Percentiles rank a stretch among this genome's conserved stretches.
Conservation (phyloP, 2,797 vertebrate species). For the Eulemur rubriventer region DNA sequence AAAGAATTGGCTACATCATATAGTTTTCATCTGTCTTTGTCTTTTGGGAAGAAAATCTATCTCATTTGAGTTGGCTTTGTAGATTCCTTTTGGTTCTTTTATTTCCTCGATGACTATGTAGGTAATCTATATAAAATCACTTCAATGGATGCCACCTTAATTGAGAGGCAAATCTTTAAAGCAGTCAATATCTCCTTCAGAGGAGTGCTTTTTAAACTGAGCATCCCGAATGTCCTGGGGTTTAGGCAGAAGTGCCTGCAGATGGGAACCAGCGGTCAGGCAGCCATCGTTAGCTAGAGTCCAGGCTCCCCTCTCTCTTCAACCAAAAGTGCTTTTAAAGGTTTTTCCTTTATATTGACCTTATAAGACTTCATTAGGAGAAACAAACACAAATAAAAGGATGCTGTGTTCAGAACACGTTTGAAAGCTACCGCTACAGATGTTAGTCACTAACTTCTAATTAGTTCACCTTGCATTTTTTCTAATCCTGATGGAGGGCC, state of each 20-base stretch:
- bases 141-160: neutral
- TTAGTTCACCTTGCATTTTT: neutral
- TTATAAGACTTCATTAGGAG: neutral
- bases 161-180: slow-evolving; percentile 25
- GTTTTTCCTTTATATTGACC: neutral
- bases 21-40: slow-evolving; percentile 47
- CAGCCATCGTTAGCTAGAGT: neutral
- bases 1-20: neutral
- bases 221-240: neutral
- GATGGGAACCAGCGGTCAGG: neutral
- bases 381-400: neutral
- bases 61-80: neutral
- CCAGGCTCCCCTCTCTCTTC: neutral
- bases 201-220: slow-evolving; percentile 14
- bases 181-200: neutral
- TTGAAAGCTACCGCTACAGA: neutral
- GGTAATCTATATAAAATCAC: slow-evolving; percentile 4
- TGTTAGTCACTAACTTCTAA: neutral
- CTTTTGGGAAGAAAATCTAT: slow-evolving; percentile 46
- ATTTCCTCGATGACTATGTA: neutral
- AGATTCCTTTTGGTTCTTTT: neutral
- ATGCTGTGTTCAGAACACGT: neutral
- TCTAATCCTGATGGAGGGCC: neutral
- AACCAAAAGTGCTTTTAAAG: neutral
- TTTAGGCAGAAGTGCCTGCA: neutral